Base-by-base conservation (phyloP, 2,888 invertebrate genomes). In the Agriopis leucophaearia region DNA sequence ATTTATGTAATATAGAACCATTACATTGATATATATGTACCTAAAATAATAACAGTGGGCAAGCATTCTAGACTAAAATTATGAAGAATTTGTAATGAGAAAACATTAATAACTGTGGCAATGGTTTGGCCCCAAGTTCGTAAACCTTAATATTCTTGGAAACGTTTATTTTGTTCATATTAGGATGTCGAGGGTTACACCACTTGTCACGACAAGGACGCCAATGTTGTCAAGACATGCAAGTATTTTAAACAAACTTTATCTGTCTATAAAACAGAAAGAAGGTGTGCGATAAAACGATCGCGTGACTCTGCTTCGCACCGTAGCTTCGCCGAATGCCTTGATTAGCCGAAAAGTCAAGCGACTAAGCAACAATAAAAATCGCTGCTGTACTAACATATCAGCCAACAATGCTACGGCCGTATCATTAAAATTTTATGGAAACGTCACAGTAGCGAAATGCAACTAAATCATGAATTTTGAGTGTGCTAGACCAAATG, bases 201-300 rank as follows among this genome's bases (percentile, higher is more conserved):
- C 87, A 88, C 90, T 90, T 85, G 89, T 88, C 90, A 91, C 88
- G 88, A 89, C 85, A 86, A 87, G 87, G 85, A 85, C 87, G 84
- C 84, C 89, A 79, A 92, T 92, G 88, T 87, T 84, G 85, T 83
- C 81, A 82, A 88, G 88, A 88, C 93, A 91, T 92, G 92, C 93
- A 82, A 92, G 86, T 87, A 90, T 92, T 92, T 91, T 90, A 91
- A 91, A 90, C 87, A 88, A 89, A 90, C 86, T 91, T 91, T 92
- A 90, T 90, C 88, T 87, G 86, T 87, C 87, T 87, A 89, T 90
- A 91, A 92, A 91, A 90, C 87, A 85, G 85, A 89, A 90, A 89
- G 85, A 91, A 91, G 91, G 92, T 90, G 91, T 90, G 87, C 89
- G 90, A 90, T 92, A 90, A 90, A 91, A 90, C 88, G 89, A 88